Evolutionary conservation across 1,140 invertebrate genomes (phyloP), one percentile per base, ranked within the genome.

Genomic region (Danaus melanippus): DNA sequence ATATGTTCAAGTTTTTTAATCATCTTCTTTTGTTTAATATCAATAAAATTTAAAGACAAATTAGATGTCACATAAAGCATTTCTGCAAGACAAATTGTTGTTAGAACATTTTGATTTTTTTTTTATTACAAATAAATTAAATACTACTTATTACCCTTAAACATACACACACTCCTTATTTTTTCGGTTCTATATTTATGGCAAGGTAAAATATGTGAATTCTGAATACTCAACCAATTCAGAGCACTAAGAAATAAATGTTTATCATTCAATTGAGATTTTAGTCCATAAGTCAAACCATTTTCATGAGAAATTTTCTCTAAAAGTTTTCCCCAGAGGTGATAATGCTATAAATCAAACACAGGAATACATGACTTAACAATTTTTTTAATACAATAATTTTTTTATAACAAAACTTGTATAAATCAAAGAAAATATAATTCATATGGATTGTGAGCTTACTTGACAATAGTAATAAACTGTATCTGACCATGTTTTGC

Each of bases 391-490:
- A 32, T 0, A 32, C 21, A 32, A 54, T 32, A 41, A 49, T 41
- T 43, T 42, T 32, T 51, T 42, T 4, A 7, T 42, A 10, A 0
- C 21, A 32, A 32, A 32, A 32, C 0, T 32, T 42, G 1, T 12
- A 12, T 44, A 44, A 44, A 10, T 10, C 39, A 9, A 12, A 47
- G 8, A 40, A 12, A 50, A 50, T 39, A 39, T 49, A 12, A 2
- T 8, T 48, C n/a, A 48, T 39, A 45, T 15, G 11, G 15, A 45
- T 12, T 12, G 21, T 17, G 11, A 48, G 7, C 41, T 53, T 62
- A 74, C 74, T 52, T 69, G 32, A 51, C 64, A 64, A 53, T 60
- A 66, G 56, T 73, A 68, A n/a, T 64, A 49, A 17, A 46, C 60
- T 47, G 67, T 17, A 46, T 59, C 44, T 43, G 58, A 67, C 71